These are phyloP conservation scores for Strix aluco DNA, from an alignment of 2,113 vertebrate species.

Conservation along the genomic window DNA sequence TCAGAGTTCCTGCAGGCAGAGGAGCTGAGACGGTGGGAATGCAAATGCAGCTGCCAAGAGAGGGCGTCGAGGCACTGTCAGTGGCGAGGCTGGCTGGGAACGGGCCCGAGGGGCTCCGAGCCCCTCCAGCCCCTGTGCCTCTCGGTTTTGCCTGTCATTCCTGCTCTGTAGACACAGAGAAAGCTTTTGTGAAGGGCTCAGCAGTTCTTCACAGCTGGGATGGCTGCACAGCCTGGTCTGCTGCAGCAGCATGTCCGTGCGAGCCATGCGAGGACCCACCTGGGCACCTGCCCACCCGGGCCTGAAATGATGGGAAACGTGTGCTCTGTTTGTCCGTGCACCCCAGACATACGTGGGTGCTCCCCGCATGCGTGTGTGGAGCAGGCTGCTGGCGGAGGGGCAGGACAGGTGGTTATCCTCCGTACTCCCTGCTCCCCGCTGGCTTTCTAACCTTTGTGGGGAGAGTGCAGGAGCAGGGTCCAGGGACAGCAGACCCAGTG, in stretches of 20 bases:
- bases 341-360: rapidly evolving
- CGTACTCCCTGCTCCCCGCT: background rate
- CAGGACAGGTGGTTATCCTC: background rate
- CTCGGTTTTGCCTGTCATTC: rapidly evolving
- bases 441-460: background rate
- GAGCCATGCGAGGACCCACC: too few relatives aligned
- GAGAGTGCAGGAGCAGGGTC: rapidly evolving
- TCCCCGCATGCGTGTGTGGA: rapidly evolving
- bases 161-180: rapidly evolving
- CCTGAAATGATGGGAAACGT: background rate
- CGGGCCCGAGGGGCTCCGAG: background rate
- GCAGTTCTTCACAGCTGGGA: background rate
- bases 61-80: constrained; percentile 57
- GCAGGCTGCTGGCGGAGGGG: background rate
- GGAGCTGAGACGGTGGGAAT: background rate
- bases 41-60: constrained; percentile 44
- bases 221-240: background rate
- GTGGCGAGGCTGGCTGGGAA: background rate
- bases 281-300: background rate
- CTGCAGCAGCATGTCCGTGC: rapidly evolving
- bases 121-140: rapidly evolving
- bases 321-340: rapidly evolving
- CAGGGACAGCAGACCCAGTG: background rate
- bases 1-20: rapidly evolving
- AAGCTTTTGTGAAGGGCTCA: background rate